phyloP scores from a whole-genome alignment of 2,888 invertebrate species.

The Coremacera marginata region DNA sequence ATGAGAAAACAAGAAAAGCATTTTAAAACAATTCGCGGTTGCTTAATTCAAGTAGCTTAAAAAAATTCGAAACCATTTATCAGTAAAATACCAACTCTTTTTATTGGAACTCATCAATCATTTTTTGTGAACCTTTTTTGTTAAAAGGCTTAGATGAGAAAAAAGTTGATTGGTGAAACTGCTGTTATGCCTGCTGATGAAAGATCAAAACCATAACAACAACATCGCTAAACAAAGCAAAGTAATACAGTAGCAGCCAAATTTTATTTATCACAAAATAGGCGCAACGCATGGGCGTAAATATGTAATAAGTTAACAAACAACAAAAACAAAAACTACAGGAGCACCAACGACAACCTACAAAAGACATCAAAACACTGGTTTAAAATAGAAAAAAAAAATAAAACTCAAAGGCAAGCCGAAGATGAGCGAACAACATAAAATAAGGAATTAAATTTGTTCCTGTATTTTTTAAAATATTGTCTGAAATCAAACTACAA shows the following conservation, averaged over 20 bases:
- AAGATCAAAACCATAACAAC: not conserved
- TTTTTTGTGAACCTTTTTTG: slow-evolving; percentile 10
- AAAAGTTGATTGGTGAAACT: not conserved
- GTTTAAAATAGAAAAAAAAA: not conserved
- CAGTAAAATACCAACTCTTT: not conserved
- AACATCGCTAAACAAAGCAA: not conserved
- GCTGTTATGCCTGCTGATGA: not conserved
- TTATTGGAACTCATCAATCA: slow-evolving; percentile 26
- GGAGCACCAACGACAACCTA: not conserved
- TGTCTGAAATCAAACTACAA: not conserved
- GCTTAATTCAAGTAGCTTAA: slow-evolving; percentile 13
- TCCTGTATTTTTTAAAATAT: not conserved
- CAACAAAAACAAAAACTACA: not conserved
- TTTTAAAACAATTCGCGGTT: not conserved
- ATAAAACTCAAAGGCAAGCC: not conserved
- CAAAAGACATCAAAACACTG: slow-evolving; percentile 30
- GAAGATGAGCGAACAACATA: not conserved
- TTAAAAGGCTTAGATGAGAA: not conserved
- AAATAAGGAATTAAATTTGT: not conserved
- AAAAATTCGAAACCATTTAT: not conserved
- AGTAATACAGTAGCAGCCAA: slow-evolving; percentile 5
- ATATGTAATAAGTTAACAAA: slow-evolving; percentile 23
- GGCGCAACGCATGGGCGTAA: slow-evolving; percentile 24
- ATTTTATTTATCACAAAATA: not conserved
- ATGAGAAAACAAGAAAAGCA: not conserved